Percentiles rank a stretch among this genome's conserved stretches.
These are phyloP conservation scores for Pachliopta kotzebuea DNA, from an alignment of 2,888 invertebrate species.

Conservation along the genomic window DNA sequence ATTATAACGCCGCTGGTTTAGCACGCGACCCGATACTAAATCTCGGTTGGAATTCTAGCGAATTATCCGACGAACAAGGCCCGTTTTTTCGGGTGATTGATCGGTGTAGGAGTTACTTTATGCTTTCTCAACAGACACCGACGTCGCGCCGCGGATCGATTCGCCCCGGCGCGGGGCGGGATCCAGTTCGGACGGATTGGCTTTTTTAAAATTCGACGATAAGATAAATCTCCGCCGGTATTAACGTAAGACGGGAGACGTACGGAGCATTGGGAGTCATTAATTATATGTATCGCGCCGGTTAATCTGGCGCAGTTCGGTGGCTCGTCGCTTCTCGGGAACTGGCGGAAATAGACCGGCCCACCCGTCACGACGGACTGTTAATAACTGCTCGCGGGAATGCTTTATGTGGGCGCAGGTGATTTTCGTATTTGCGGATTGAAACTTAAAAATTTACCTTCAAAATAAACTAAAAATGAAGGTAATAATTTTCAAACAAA, in stretches of 20 bases:
- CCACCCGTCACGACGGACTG: conserved; percentile 49
- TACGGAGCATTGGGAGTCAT: conserved; percentile 50
- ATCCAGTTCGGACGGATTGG: conserved; percentile 42
- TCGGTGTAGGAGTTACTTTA: conserved; percentile 76
- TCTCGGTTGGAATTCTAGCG: conserved; percentile 77
- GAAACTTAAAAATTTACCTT: neutral
- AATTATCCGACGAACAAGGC: conserved; percentile 70
- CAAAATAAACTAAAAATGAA: neutral
- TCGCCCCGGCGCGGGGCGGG: conserved; percentile 41
- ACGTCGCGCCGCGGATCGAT: conserved; percentile 47
- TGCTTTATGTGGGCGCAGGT: conserved; percentile 1
- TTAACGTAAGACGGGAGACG: conserved; percentile 46
- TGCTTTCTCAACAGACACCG: conserved; percentile 51
- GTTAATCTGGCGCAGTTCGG: conserved; percentile 50
- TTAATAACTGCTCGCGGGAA: conserved; percentile 26
- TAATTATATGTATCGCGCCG: conserved; percentile 59
- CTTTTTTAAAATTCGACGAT: conserved; percentile 43
- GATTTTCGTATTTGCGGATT: neutral
- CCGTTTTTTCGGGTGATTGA: conserved; percentile 76
- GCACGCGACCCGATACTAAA: conserved; percentile 73
- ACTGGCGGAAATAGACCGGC: conserved; percentile 62
- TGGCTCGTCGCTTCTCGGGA: conserved; percentile 51
- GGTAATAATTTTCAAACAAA: too few relatives aligned
- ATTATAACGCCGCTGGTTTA: conserved; percentile 71
- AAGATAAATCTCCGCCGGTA: conserved; percentile 44